phyloP scores from a whole-genome alignment of 2,113 vertebrate genomes.

The Oryzias celebensis region DNA sequence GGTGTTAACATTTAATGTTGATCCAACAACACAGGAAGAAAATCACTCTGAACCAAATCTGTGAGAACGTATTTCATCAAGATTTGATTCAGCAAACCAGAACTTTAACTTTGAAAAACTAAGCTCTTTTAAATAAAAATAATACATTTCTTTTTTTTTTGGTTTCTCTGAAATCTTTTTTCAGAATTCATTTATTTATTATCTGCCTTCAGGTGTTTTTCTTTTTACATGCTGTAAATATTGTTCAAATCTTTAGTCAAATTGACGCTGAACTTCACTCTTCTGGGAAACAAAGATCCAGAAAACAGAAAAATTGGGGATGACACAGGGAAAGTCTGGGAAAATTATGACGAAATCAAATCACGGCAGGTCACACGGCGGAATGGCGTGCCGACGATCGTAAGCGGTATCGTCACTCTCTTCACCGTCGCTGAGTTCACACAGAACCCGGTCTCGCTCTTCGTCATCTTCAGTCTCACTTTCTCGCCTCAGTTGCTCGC shows the following conservation, averaged over 20 bases:
- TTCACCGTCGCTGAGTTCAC: conserved; percentile 73
- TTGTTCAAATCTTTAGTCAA: not conserved
- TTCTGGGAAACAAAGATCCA: not conserved
- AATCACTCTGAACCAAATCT: too few relatives aligned
- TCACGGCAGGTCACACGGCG: conserved; percentile 72
- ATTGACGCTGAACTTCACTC: conserved; percentile 6
- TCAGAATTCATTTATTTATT: too few relatives aligned
- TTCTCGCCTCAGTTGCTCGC: conserved; percentile 57
- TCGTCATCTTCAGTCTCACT: conserved; percentile 77
- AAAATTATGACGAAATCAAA: not conserved
- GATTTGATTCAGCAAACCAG: too few relatives aligned
- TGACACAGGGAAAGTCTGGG: conserved; percentile 7
- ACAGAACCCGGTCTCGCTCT: conserved; percentile 67
- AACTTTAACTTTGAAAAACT: too few relatives aligned
- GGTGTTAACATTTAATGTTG: too few relatives aligned
- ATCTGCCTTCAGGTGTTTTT: too few relatives aligned
- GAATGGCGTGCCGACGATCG: conserved; percentile 71
- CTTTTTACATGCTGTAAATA: too few relatives aligned
- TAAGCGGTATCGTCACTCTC: conserved; percentile 81
- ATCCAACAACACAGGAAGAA: too few relatives aligned
- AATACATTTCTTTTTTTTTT: too few relatives aligned
- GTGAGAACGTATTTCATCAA: too few relatives aligned
- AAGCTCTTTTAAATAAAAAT: too few relatives aligned
- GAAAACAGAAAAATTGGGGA: conserved; percentile 11
- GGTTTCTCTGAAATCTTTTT: too few relatives aligned